phyloP scores from a whole-genome alignment of 2,113 vertebrate genomes.

The Elaphurus davidianus region DNA sequence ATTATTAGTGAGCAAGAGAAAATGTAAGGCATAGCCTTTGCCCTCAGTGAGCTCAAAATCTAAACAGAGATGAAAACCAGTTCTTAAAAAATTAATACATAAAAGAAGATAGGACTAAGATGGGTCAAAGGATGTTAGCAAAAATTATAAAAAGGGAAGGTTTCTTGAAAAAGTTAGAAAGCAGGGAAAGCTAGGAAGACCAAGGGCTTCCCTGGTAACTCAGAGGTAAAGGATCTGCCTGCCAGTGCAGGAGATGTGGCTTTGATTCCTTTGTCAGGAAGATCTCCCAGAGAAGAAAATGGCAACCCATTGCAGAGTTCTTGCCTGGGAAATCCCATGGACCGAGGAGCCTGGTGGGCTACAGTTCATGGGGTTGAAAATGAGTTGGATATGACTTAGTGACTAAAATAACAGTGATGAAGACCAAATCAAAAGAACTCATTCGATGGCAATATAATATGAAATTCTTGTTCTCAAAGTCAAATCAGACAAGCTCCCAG shows the following conservation, averaged over 20 bases:
- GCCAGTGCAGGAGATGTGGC: background rate
- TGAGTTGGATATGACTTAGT: background rate
- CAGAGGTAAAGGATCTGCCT: background rate
- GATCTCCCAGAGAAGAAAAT: background rate
- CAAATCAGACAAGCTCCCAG: background rate
- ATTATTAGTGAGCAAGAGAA: background rate
- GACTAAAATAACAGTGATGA: background rate
- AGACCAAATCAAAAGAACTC: background rate
- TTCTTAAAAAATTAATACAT: background rate
- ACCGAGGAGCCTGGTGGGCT: background rate
- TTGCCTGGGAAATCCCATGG: background rate
- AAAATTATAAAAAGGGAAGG: background rate
- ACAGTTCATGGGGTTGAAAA: background rate
- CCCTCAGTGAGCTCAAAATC: background rate
- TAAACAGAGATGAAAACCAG: background rate
- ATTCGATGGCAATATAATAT: background rate
- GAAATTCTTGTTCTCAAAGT: background rate
- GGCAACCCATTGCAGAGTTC: background rate
- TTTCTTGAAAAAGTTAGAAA: background rate
- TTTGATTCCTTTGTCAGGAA: background rate
- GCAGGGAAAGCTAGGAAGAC: background rate
- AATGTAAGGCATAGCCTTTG: fast-evolving
- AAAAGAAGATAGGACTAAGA: background rate
- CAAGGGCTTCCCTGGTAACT: background rate
- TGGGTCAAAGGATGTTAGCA: background rate